Evolutionary conservation across 1,140 invertebrate genomes (phyloP), one percentile per base, ranked within the genome.

Genomic region (Drosophila virilis): DNA sequence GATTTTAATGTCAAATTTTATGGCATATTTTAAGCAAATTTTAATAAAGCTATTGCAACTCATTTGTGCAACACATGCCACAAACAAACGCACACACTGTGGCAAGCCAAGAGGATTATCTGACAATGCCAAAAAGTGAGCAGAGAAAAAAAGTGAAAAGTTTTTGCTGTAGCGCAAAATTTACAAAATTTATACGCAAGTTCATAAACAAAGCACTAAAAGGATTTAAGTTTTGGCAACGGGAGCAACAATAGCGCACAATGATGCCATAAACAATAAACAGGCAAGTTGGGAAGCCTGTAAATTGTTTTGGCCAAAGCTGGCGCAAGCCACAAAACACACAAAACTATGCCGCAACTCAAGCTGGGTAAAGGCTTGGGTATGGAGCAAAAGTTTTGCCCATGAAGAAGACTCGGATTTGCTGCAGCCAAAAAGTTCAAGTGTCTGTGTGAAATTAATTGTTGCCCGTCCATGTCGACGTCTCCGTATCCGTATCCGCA

Each of bases 251-350:
- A 86, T 88, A 66, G 77, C 58, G 70, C 80, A 90, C 82, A 91
- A 91, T 90, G 85, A 82, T 88, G 85, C 85, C 80, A 91, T 88
- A 91, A 91, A 91, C 85, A 91, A 91, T 91, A 91, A 91, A 91
- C 90, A 91, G 77, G 46, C 77, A 89, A 84, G 80, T 90, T 73
- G 60, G 62, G 66, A 88, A 89, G 84, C 84, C 84, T 74, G 80
- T 60, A 89, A 84, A 89, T 80, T 89, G 84, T 89, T 89, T 84
- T 73, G 74, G 68, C 68, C 74, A 79, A 77, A 76, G 73, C 77
- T 48, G 60, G 32, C 61, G n/a, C 71, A 48, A 67, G 82, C 82
- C 82, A 75, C 82, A 85, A 86, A 80, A 78, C 74, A 86, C 82
- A 86, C 82, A 89, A 80, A 89, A 89, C 84, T 89, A 89, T 89